A percentile compares a stretch with the other conserved stretches of the same genome.
Evolutionary conservation across 2,888 invertebrate genomes (phyloP).

Genomic region (Herminia tarsipennalis): DNA sequence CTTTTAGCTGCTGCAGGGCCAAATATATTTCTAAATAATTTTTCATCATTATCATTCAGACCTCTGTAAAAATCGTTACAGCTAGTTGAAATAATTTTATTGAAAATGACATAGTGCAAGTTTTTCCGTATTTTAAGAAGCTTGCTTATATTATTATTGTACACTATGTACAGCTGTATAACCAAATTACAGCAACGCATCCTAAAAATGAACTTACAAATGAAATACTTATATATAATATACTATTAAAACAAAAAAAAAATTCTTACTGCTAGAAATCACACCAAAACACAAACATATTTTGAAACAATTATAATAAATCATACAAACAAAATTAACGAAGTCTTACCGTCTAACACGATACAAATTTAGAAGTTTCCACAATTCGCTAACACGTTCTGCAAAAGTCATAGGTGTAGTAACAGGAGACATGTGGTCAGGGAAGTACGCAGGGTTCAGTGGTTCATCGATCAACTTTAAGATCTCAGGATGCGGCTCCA

Average conservation of each 20-base stretch:
- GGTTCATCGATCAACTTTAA: conserved; percentile 51
- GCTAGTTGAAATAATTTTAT: too few relatives aligned
- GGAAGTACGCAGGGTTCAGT: conserved; percentile 60
- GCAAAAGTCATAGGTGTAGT: conserved; percentile 47
- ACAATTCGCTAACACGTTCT: conserved; percentile 43
- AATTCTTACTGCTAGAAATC: too few relatives aligned
- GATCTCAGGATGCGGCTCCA: conserved; percentile 50
- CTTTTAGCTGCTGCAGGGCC: conserved; percentile 35
- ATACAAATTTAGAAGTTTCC: conserved; percentile 21
- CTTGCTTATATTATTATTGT: too few relatives aligned
- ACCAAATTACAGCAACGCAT: too few relatives aligned
- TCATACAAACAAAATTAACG: neutral
- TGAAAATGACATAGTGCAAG: too few relatives aligned
- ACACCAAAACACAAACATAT: too few relatives aligned
- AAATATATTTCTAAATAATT: conserved; percentile 19
- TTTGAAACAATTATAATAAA: too few relatives aligned
- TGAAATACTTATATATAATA: too few relatives aligned
- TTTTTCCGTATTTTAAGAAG: too few relatives aligned
- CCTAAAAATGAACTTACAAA: too few relatives aligned
- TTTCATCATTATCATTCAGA: conserved; percentile 22
- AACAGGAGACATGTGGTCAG: conserved; percentile 35
- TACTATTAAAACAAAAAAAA: too few relatives aligned
- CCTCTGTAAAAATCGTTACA: conserved; percentile 19
- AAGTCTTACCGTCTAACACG: conserved; percentile 25
- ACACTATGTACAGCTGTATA: too few relatives aligned